These are phyloP conservation scores for Nudaria mundana DNA, from an alignment of 2,888 invertebrate genomes.

Conservation along the genomic window DNA sequence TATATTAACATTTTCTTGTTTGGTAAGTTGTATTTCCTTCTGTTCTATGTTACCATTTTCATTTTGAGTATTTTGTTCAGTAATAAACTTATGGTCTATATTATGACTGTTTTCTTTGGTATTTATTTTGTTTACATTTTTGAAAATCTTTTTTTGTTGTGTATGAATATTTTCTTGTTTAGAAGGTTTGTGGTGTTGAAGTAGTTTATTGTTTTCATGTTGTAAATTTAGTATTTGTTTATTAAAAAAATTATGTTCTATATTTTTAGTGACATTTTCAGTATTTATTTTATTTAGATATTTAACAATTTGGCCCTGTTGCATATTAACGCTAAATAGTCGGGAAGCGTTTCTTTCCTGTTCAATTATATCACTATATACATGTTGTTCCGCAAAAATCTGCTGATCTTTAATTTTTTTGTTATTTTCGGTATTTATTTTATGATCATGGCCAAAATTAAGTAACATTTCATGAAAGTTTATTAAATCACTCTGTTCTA, in stretches of 20 bases:
- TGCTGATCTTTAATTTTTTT: conserved; percentile 8
- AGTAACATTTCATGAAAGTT: conserved; percentile 9
- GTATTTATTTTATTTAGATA: no score
- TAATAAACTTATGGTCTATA: not conserved
- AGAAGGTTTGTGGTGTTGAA: conserved; percentile 9
- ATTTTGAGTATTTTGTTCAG: not conserved
- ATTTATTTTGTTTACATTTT: not conserved
- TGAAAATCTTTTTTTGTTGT: not conserved
- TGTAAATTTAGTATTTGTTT: conserved; percentile 2
- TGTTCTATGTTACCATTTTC: no score
- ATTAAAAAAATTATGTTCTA: no score
- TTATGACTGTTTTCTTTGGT: not conserved
- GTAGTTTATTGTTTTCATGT: conserved; percentile 3
- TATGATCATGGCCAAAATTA: not conserved
- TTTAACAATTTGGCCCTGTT: no score
- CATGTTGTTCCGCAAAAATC: conserved; percentile 4
- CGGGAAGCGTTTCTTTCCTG: no score
- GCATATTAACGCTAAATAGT: no score
- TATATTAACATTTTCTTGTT: no score
- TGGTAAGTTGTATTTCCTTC: no score
- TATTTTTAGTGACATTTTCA: no score
- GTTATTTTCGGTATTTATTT: no score
- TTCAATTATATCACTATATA: no score
- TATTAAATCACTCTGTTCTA: conserved; percentile 18
- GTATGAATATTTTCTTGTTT: conserved; percentile 1